These are phyloP conservation scores for Epinephelus malabaricus DNA, from an alignment of 2,797 vertebrate genomes.

Conservation along the genomic window DNA sequence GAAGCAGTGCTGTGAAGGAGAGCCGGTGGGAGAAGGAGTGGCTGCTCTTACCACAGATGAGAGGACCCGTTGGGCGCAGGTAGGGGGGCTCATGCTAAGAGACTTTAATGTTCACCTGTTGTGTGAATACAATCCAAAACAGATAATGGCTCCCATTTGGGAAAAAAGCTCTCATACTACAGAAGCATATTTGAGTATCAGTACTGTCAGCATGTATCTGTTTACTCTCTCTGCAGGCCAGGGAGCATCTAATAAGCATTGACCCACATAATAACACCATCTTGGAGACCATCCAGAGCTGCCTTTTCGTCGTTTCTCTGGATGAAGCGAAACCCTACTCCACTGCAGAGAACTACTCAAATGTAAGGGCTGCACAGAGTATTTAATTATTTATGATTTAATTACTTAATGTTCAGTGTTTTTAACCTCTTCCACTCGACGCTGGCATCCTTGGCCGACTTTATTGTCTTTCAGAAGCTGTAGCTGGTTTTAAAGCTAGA, in stretches of 20 bases:
- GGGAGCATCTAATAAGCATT: constrained; percentile 92
- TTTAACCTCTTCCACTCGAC: neutral
- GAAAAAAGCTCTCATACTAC: constrained; percentile 11
- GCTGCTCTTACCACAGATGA: constrained; percentile 92
- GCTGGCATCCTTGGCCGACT: no score
- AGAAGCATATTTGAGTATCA: neutral
- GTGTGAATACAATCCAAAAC: neutral
- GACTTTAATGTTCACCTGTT: neutral
- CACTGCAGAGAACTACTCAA: constrained; percentile 90
- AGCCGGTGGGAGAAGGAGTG: constrained; percentile 90
- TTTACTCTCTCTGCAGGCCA: constrained; percentile 81
- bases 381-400: neutral
- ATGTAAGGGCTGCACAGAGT: constrained; percentile 81
- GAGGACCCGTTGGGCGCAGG: constrained; percentile 94
- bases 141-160: constrained; percentile 5
- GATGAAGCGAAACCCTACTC: constrained; percentile 90
- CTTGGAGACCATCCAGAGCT: constrained; percentile 94
- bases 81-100: constrained; percentile 54
- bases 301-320: constrained; percentile 89
- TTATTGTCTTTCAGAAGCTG: no score
- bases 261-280: constrained; percentile 90
- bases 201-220: neutral
- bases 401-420: neutral
- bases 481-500: no score
- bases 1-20: constrained; percentile 85